These are phyloP conservation scores for Hepsetus odoe DNA, from an alignment of 2,113 vertebrate species.

Conservation along the genomic window DNA sequence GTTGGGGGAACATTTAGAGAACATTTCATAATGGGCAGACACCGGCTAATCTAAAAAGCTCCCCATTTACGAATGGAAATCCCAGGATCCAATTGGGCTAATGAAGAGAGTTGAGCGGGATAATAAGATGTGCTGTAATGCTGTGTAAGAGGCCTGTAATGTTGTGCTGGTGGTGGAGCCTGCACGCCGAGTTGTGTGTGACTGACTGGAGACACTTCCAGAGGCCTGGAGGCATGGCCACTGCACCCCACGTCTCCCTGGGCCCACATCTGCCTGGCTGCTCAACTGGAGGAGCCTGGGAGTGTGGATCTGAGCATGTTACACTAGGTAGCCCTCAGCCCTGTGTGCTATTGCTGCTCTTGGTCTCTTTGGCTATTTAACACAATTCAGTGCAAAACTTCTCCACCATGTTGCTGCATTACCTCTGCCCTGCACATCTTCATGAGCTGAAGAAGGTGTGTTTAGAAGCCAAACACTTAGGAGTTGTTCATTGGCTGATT, in stretches of 20 bases:
- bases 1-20: conserved; percentile 60
- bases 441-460: too few relatives aligned
- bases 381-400: neutral
- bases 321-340: conserved; percentile 31
- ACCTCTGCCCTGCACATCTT: too few relatives aligned
- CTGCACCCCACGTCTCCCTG: conserved; percentile 59
- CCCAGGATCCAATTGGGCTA: conserved; percentile 83
- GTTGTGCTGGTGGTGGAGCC: conserved; percentile 77
- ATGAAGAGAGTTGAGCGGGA: conserved; percentile 82
- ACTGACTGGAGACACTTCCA: conserved; percentile 77
- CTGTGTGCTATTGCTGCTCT: conserved; percentile 28
- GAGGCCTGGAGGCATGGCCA: conserved; percentile 71
- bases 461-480: too few relatives aligned
- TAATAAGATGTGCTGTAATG: conserved; percentile 83
- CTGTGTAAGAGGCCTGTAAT: conserved; percentile 82
- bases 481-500: too few relatives aligned
- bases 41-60: conserved; percentile 79
- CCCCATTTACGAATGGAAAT: conserved; percentile 83
- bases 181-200: conserved; percentile 71
- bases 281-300: conserved; percentile 59
- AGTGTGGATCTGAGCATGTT: conserved; percentile 49
- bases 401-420: too few relatives aligned
- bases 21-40: conserved; percentile 75
- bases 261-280: conserved; percentile 65
- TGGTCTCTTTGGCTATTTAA: conserved; percentile 14